Conservation (phyloP, 2,888 invertebrate species). For the Biston betularia region DNA sequence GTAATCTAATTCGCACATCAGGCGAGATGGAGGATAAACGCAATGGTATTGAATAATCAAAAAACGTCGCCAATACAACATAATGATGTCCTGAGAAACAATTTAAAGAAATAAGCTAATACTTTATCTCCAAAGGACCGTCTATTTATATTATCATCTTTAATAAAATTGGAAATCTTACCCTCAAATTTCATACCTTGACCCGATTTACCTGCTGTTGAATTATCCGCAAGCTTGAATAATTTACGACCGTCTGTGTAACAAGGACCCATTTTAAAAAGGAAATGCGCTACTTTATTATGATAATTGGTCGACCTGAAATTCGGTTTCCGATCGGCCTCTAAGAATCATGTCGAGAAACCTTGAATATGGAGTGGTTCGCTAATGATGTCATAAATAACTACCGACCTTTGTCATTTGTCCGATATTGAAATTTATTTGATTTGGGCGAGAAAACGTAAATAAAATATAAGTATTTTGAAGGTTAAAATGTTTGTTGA, state of each 20-base stretch:
- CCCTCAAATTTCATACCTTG: conserved; percentile 30
- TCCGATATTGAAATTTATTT: conserved; percentile 21
- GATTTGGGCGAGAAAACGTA: conserved; percentile 20
- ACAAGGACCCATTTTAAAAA: conserved; percentile 57
- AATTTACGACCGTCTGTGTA: conserved; percentile 56
- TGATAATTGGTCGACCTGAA: conserved; percentile 61
- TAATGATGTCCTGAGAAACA: no score
- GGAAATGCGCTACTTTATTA: conserved; percentile 63
- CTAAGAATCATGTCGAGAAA: conserved; percentile 59
- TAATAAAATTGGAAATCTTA: conserved; percentile 14
- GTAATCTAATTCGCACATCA: no score
- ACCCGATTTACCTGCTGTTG: conserved; percentile 35
- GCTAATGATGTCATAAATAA: conserved; percentile 65
- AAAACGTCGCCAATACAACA: no score
- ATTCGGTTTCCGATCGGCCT: conserved; percentile 57
- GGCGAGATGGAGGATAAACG: no score
- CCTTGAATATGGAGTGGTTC: conserved; percentile 56
- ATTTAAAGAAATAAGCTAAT: no score
- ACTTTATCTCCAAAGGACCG: no score
- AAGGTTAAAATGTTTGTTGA: neutral
- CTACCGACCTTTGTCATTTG: conserved; percentile 41
- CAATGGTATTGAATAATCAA: no score
- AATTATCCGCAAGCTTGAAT: conserved; percentile 46
- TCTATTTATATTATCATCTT: neutral
- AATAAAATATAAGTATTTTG: conserved; percentile 6